Conservation (phyloP, 2,113 vertebrate genomes). For the Phalacrocorax aristotelis region DNA sequence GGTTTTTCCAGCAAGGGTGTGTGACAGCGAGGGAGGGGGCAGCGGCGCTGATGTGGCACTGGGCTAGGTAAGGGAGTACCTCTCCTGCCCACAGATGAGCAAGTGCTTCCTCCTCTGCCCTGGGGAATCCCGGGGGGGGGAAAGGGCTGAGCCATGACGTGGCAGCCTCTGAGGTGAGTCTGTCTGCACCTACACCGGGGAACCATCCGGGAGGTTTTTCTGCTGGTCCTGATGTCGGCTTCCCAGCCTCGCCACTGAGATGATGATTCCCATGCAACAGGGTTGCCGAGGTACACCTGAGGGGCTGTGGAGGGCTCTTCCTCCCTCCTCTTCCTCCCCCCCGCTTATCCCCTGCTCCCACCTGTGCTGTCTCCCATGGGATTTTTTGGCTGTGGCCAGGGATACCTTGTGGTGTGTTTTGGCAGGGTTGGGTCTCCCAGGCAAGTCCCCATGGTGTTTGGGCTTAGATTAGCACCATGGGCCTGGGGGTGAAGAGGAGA, state of each 20-base stretch:
- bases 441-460: neutral
- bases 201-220: neutral
- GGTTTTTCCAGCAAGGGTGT: neutral
- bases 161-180: conserved; percentile 24
- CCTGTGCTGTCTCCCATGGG: neutral
- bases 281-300: neutral
- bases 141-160: conserved; percentile 22
- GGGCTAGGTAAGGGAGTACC: neutral
- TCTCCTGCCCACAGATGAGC: neutral
- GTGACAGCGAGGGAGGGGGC: neutral
- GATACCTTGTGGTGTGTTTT: rapidly evolving
- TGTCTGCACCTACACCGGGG: neutral
- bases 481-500: neutral
- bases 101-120: neutral
- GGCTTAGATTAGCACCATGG: neutral
- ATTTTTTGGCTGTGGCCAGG: rapidly evolving
- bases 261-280: neutral
- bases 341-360: neutral
- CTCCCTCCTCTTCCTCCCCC: too few relatives aligned
- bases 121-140: neutral
- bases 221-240: neutral
- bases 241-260: neutral
- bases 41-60: neutral
- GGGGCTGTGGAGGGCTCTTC: neutral
- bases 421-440: neutral